Percentiles rank a stretch among this genome's conserved stretches.
phyloP scores from a whole-genome alignment of 37 sponge, comb jelly and placozoan genomes.

The Chondrosia reniformis region DNA sequence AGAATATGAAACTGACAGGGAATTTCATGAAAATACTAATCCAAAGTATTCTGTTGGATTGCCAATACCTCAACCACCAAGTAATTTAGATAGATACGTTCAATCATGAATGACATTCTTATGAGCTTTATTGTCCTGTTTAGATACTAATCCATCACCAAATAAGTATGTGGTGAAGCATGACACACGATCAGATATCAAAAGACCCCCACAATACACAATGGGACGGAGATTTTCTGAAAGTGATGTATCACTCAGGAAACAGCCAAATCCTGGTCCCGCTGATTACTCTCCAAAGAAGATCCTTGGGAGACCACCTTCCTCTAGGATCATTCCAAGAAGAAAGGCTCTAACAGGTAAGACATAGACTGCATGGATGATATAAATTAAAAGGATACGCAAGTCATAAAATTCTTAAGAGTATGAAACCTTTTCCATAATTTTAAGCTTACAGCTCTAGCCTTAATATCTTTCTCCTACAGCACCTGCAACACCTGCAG shows the following conservation, averaged over 20 bases:
- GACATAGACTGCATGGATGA: too few relatives aligned
- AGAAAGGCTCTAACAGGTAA: constrained; percentile 18
- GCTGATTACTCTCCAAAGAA: constrained; percentile 17
- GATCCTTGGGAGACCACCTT: not conserved
- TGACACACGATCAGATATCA: constrained; percentile 1
- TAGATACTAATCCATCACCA: constrained; percentile 39
- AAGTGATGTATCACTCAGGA: not conserved
- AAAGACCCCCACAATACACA: constrained; percentile 18
- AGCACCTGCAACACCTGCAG: constrained; percentile 25
- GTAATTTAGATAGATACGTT: not conserved
- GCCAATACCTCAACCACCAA: constrained; percentile 36
- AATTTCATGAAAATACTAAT: constrained; percentile 37
- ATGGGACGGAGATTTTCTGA: constrained; percentile 8
- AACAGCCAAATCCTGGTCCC: constrained; percentile 22
- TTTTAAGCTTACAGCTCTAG: too few relatives aligned
- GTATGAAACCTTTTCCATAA: too few relatives aligned
- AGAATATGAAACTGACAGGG: constrained; percentile 31
- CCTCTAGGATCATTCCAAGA: constrained; percentile 33
- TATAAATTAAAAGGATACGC: too few relatives aligned
- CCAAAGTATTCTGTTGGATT: constrained; percentile 34
- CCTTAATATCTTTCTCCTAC: not conserved
- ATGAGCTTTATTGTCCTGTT: not conserved
- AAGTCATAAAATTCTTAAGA: too few relatives aligned
- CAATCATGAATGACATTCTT: not conserved
- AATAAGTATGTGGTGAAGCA: constrained; percentile 30